Evolutionary conservation across 2,113 vertebrate genomes (phyloP), one percentile per base, ranked within the genome.

Genomic region (Hypomesus transpacificus): DNA sequence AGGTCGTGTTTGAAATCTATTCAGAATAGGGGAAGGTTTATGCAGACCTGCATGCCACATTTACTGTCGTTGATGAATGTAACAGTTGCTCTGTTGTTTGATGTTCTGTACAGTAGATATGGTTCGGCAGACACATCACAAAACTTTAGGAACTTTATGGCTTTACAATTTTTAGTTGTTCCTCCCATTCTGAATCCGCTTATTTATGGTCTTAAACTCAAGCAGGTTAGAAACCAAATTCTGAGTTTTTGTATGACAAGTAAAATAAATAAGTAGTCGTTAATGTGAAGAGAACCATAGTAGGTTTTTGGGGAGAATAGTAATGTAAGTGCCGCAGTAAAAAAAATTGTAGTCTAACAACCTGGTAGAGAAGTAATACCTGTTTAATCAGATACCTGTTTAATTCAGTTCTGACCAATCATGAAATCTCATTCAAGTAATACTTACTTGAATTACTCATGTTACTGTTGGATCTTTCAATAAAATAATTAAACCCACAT

Each of bases 11-110:
- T 58, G 0, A 68, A 3, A 1, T 86, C 80, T 57, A 53, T 70
- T 63, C 77, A 82, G 54, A 78, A 79, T 24, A 75, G 71, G 4
- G 63, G 50, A 3, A 89, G 80, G 70, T 86, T 85, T 9, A 81
- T 69, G 46, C 76, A 78, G 58, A 82, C 76, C 14, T 82, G 76
- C 64, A 57, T 78, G 1, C 76, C 76, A 9, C 80, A 82, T 67
- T 14, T 82, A 16, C 50, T 73, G n/a, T 20, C 68, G 31, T 34
- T 78, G 61, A 31, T 72, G 4, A 81, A 73, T 58, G 57, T 81
- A 4, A 63, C 66, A 6, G 22, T 65, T 68, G 69, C 76, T 28
- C 50, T 79, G 3, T 26, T 82, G 60, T 82, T 82, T 76, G 80
- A 82, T 68, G 66, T 79, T 2, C 63, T 82, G 65, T 79, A 73